phyloP scores from a whole-genome alignment of 2,888 invertebrate genomes.

The Drosophila incognita region DNA sequence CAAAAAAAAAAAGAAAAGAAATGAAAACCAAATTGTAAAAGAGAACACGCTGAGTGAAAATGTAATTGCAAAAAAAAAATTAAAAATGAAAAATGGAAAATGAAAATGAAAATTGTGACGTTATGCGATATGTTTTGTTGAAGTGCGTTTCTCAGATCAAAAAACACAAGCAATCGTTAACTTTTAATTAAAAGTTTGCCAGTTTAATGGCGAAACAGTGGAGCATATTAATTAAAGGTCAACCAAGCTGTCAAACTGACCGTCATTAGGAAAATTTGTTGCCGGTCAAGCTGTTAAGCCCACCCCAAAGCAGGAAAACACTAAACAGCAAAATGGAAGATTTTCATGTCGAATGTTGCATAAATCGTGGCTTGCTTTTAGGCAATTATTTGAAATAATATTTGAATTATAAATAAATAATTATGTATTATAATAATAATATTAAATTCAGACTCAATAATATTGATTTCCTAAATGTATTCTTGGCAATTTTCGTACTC shows the following conservation, averaged over 20 bases:
- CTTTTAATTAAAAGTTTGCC: slow-evolving; percentile 48
- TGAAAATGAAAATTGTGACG: slow-evolving; percentile 25
- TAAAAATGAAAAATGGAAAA: too few relatives aligned
- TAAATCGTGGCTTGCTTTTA: neutral
- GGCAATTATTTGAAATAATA: neutral
- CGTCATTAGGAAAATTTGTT: slow-evolving; percentile 39
- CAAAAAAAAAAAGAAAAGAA: slow-evolving; percentile 13
- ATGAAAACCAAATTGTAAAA: slow-evolving; percentile 10
- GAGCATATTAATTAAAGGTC: slow-evolving; percentile 43
- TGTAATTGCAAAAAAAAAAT: slow-evolving; percentile 33
- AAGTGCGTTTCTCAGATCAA: slow-evolving; percentile 26
- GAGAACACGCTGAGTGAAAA: slow-evolving; percentile 30
- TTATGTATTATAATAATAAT: too few relatives aligned
- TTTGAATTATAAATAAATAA: neutral
- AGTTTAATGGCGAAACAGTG: slow-evolving; percentile 41
- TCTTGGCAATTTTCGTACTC: too few relatives aligned
- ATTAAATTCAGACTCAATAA: neutral
- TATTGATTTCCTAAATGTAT: too few relatives aligned
- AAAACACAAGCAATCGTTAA: slow-evolving; percentile 16
- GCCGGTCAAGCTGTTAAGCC: slow-evolving; percentile 31
- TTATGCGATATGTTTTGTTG: slow-evolving; percentile 43
- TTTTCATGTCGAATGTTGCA: neutral
- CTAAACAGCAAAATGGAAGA: slow-evolving; percentile 11
- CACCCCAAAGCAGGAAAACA: slow-evolving; percentile 1
- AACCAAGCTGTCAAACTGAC: slow-evolving; percentile 36